A percentile compares a stretch with the other conserved stretches of the same genome.
Evolutionary conservation across 2,113 vertebrate species (phyloP).

Genomic region (Pelecanoides urinatrix): DNA sequence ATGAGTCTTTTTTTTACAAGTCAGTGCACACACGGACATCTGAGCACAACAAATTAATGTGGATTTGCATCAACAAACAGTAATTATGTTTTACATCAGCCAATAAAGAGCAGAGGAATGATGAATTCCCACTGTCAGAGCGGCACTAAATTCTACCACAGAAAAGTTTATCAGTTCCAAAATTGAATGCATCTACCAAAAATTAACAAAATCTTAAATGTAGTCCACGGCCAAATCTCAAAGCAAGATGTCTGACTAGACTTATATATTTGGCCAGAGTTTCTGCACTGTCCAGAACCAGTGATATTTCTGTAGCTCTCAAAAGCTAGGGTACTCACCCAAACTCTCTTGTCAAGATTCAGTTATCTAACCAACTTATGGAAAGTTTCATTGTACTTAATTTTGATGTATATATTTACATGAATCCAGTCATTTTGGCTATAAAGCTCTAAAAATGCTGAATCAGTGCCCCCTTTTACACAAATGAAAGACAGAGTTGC

Average conservation of each 20-base stretch:
- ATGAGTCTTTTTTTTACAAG: not conserved
- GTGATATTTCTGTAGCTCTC: not conserved
- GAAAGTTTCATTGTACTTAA: not conserved
- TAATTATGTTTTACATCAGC: constrained; percentile 4
- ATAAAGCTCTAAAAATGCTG: not conserved
- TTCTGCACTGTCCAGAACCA: not conserved
- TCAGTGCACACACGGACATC: not conserved
- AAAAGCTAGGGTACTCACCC: not conserved
- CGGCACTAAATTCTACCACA: not conserved
- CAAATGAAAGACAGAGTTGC: not conserved
- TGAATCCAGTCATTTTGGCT: not conserved
- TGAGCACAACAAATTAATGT: constrained; percentile 16
- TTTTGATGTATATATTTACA: not conserved
- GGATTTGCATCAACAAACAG: not conserved
- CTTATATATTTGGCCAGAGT: not conserved
- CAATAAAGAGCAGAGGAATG: not conserved
- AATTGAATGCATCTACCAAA: not conserved
- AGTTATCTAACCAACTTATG: not conserved
- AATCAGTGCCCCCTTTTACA: not conserved
- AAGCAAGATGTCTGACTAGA: not conserved
- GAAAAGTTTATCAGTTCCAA: not conserved
- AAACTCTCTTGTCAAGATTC: not conserved
- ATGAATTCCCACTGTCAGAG: not conserved
- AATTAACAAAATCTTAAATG: not conserved
- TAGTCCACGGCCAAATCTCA: not conserved